phyloP scores from a whole-genome alignment of 2,113 vertebrate species.

The Odobenus rosmarus region DNA sequence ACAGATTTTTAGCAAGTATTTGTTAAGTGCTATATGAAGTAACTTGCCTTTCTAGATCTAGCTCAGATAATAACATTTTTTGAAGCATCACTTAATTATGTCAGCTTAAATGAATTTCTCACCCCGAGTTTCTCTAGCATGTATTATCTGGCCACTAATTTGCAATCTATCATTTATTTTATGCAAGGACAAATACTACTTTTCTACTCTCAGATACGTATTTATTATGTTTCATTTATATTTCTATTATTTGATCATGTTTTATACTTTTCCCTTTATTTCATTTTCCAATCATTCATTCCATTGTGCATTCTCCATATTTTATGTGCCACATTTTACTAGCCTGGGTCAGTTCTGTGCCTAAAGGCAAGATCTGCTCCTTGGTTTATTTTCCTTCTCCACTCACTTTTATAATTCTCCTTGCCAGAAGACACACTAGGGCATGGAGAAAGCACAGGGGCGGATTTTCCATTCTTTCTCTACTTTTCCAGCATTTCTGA shows the following conservation, averaged over 20 bases:
- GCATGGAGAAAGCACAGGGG: background rate
- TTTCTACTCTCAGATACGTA: background rate
- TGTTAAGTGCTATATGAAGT: slow-evolving; percentile 14
- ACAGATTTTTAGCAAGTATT: background rate
- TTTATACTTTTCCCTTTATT: background rate
- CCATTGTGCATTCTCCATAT: background rate
- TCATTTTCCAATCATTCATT: background rate
- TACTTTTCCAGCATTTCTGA: background rate
- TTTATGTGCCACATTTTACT: background rate
- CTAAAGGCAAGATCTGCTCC: background rate
- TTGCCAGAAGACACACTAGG: background rate
- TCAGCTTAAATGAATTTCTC: background rate
- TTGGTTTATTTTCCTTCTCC: background rate
- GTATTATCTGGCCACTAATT: background rate
- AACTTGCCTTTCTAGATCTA: background rate
- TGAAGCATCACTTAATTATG: background rate
- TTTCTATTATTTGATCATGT: background rate
- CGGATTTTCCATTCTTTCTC: background rate
- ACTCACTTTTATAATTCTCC: background rate
- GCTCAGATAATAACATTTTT: background rate
- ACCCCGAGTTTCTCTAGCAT: background rate
- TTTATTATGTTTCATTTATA: background rate
- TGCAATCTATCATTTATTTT: background rate
- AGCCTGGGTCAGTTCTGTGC: background rate
- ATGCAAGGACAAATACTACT: background rate